Evolutionary conservation across 2,888 invertebrate species (phyloP), one percentile per base, ranked within the genome.

Genomic region (Julus scandinavius): DNA sequence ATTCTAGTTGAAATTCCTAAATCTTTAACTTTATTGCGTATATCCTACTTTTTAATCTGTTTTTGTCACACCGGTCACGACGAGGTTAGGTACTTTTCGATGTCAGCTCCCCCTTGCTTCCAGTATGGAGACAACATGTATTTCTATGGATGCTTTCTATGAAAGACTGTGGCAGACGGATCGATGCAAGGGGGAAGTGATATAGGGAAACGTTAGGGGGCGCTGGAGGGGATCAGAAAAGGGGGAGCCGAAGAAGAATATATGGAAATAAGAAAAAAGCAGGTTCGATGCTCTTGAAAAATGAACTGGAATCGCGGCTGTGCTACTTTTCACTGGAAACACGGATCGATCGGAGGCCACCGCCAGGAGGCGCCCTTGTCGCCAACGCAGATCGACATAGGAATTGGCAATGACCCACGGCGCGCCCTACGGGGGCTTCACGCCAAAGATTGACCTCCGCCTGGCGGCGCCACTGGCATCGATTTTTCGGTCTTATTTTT

Each of bases 211-310:
- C 29, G 29, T 29, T 29, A 29, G 63, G 63, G 63, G 63, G 63
- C 63, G 63, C 63, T 63, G 63, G 3, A 13, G 5, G 63, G n/a
- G 63, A 63, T 20, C 5, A 3, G 4, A 9, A 20, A 63, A 20
- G 63, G 49, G 49, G 63, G 20, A 63, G 20, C 29, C 29, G 1
- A 63, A 20, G 63, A 63, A 20, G 63, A 63, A 63, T 29, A 29
- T 63, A 63, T 63, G 63, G 63, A 63, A 63, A 63, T 63, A 20
- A 20, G 20, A 13, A 7, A 7, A 63, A 63, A 63, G 63, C n/a
- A 20, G 63, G 63, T 63, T 63, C 63, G 63, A 63, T 63, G 63
- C n/a, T 63, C 63, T 63, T 63, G 63, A 63, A 63, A 63, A 63
- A 63, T 63, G 63, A 63, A 63, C 15, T 11, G 58, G 58, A 58